Conservation (phyloP, 2,888 invertebrate genomes). For the Noctuana brunneofusca region DNA sequence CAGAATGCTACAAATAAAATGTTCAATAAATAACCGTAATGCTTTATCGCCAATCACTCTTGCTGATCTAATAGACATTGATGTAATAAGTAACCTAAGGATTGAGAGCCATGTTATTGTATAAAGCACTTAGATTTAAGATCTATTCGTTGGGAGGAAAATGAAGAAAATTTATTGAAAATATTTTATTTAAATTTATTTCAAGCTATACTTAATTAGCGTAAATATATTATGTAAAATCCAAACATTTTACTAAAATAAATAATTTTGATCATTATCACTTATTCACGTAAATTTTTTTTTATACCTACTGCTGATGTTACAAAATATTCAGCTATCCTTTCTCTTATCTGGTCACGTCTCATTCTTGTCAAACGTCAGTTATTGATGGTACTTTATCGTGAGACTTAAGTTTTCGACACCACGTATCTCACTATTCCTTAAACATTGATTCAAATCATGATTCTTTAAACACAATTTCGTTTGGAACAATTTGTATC, state of each 20-base stretch:
- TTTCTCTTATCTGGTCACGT: background rate
- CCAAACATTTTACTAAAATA: too few relatives aligned
- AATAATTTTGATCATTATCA: too few relatives aligned
- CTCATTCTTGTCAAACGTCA: background rate
- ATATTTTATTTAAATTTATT: too few relatives aligned
- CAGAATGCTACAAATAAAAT: conserved; percentile 18
- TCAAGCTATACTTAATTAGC: too few relatives aligned
- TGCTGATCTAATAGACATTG: conserved; percentile 9
- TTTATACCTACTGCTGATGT: background rate
- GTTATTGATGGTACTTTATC: conserved; percentile 1
- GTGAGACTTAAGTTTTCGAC: background rate
- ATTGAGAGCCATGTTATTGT: too few relatives aligned
- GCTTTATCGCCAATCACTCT: conserved; percentile 7
- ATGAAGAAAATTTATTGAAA: too few relatives aligned
- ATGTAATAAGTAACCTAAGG: too few relatives aligned
- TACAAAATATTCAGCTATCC: background rate
- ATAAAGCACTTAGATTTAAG: too few relatives aligned
- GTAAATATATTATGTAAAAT: too few relatives aligned
- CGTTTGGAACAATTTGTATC: background rate
- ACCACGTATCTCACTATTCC: background rate
- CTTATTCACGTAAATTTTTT: too few relatives aligned
- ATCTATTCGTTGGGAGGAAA: too few relatives aligned
- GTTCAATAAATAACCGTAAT: background rate
- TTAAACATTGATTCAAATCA: background rate
- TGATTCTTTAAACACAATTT: background rate